A percentile compares a stretch with the other conserved stretches of the same genome.
Evolutionary conservation across 2,113 vertebrate species (phyloP).

Genomic region (Eleginops maclovinus): DNA sequence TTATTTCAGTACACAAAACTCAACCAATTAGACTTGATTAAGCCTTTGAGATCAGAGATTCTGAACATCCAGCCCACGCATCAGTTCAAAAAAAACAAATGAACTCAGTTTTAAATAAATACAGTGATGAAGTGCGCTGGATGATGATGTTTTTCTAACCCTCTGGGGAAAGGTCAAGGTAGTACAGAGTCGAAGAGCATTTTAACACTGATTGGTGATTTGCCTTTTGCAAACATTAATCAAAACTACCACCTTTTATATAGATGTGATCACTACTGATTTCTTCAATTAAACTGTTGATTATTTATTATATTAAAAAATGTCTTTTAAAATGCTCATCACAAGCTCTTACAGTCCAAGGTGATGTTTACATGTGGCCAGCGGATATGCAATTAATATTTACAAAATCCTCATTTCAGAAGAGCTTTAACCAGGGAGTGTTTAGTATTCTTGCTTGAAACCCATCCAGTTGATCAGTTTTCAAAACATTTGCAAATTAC

Average conservation of each 20-base stretch:
- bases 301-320: background rate
- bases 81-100: background rate
- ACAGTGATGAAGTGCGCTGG: background rate
- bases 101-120: constrained; percentile 1
- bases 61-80: background rate
- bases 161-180: constrained; percentile 10
- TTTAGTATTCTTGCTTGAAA: background rate
- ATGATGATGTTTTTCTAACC: background rate
- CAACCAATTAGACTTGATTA: background rate
- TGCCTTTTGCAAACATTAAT: background rate
- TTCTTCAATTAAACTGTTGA: background rate
- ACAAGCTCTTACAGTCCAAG: background rate
- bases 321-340: background rate
- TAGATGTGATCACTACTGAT: background rate
- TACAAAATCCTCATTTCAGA: background rate
- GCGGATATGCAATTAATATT: background rate
- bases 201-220: background rate
- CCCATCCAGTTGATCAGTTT: background rate
- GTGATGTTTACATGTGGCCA: background rate
- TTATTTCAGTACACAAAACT: constrained; percentile 15
- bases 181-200: background rate
- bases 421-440: background rate
- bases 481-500: background rate
- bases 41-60: background rate
- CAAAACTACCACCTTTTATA: background rate